Base-by-base conservation (phyloP, 2,888 invertebrate genomes). In the Pammene aurita region DNA sequence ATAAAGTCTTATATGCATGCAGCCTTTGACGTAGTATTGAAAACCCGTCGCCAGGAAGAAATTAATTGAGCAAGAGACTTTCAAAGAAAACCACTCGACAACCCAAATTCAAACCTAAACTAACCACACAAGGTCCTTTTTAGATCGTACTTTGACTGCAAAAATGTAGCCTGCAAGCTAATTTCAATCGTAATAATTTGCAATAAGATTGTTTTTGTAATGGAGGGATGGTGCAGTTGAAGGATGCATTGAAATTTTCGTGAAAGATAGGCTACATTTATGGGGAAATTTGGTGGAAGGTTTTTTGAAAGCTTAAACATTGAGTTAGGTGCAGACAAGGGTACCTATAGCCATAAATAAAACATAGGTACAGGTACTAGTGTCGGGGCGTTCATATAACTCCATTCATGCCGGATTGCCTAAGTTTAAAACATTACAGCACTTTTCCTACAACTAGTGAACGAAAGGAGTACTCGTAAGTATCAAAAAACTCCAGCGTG, bases 31-130 rank as follows among this genome's bases (percentile, higher is more conserved):
- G 71, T 73, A 71, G 76, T 84, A 84, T 84, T 83, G 84, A 84
- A 81, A 83, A 79, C 77, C 76, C 62, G 35, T 76, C 69, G 77
- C 71, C 66, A 62, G 69, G 64, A 81, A 85, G 82, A 80, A 85
- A 83, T 84, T 84, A 86, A 86, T 85, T 85, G 84, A 84, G 82
- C 80, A 70, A 71, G 74, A 76, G 72, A 75, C 76, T 76, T 79
- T 62, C 80, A 78, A 81, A 80, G 79, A 67, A 67, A 54, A 13
- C 34, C 14, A 7, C 14, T 13, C 9, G 41, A 10, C 48, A 46
- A 42, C 14, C 52, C 1, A 70, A 70, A 57, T 41, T 60, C 10
- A 44, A 0, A 5, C 52, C 18, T 16, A 58, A 14, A 4, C 2
- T 54, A 5, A 13, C 11, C 4, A 1, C 0, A 9, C 34, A 58